phyloP scores from a whole-genome alignment of 2,797 vertebrate species.

The Pantherophis alleghaniensis region DNA sequence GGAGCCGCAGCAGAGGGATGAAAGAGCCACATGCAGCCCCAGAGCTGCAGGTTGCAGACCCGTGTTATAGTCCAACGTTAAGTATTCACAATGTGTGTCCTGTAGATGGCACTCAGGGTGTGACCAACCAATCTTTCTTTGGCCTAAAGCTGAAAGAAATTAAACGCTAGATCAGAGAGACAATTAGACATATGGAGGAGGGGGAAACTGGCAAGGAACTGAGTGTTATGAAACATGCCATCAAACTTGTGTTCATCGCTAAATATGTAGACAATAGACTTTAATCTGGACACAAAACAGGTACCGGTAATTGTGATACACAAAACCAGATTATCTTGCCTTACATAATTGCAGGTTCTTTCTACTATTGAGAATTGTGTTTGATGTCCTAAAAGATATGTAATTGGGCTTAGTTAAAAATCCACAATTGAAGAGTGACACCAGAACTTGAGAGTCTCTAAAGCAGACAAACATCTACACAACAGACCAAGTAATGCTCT shows the following conservation, averaged over 20 bases:
- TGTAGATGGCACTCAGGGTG: background rate
- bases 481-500: too few species aligned
- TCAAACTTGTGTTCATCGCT: too few species aligned
- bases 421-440: too few species aligned
- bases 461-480: too few species aligned
- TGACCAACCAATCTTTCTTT: background rate
- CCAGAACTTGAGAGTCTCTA: too few species aligned
- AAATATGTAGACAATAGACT: background rate
- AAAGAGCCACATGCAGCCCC: too few species aligned
- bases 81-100: background rate
- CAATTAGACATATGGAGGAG: too few species aligned
- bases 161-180: background rate
- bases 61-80: background rate
- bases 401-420: background rate
- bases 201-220: background rate
- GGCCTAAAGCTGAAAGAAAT: background rate
- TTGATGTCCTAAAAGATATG: background rate
- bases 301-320: background rate
- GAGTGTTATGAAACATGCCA: background rate
- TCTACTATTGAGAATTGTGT: background rate
- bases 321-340: background rate
- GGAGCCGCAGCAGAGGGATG: too few species aligned
- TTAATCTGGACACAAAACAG: background rate
- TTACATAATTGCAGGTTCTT: background rate
- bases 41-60: too few species aligned